A percentile compares a stretch with the other conserved stretches of the same genome.
These are phyloP conservation scores for Teleiodes luculella DNA, from an alignment of 2,888 invertebrate species.

Conservation along the genomic window DNA sequence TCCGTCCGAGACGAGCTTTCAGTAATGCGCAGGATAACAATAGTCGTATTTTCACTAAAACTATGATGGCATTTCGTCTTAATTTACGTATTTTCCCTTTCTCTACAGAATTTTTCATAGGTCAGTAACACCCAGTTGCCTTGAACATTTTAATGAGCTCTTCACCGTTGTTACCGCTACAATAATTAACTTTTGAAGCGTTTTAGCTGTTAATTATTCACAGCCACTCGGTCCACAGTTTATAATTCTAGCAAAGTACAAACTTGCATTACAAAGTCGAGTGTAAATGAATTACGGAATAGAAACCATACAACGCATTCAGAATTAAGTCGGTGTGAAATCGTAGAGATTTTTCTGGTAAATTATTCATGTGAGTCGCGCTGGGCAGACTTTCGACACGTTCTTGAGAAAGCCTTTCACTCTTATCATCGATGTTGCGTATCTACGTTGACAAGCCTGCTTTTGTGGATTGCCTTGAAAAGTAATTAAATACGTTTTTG, in stretches of 20 bases:
- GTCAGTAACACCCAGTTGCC: conserved; percentile 40
- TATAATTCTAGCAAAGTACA: conserved; percentile 39
- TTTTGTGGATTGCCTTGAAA: too few relatives aligned
- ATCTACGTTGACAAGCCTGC: conserved; percentile 24
- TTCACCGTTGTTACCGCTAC: not conserved
- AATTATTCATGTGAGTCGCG: conserved; percentile 76
- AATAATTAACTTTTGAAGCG: not conserved
- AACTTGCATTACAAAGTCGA: conserved; percentile 50
- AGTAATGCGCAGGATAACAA: too few relatives aligned
- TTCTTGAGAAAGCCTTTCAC: conserved; percentile 75
- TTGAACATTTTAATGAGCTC: conserved; percentile 28
- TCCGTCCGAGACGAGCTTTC: too few relatives aligned
- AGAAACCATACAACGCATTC: conserved; percentile 69
- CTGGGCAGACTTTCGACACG: conserved; percentile 70
- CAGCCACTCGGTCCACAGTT: conserved; percentile 7
- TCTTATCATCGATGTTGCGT: conserved; percentile 60
- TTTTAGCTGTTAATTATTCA: not conserved
- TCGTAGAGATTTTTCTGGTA: conserved; percentile 78
- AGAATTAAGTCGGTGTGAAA: conserved; percentile 75
- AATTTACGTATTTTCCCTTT: too few relatives aligned
- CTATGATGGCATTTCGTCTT: too few relatives aligned
- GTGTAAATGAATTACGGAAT: conserved; percentile 70
- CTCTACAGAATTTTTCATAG: conserved; percentile 27
- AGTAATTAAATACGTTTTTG: too few relatives aligned
- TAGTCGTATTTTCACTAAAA: too few relatives aligned